These are phyloP conservation scores for Dipodomys spectabilis DNA, from an alignment of 2,113 vertebrate genomes.

Conservation along the genomic window DNA sequence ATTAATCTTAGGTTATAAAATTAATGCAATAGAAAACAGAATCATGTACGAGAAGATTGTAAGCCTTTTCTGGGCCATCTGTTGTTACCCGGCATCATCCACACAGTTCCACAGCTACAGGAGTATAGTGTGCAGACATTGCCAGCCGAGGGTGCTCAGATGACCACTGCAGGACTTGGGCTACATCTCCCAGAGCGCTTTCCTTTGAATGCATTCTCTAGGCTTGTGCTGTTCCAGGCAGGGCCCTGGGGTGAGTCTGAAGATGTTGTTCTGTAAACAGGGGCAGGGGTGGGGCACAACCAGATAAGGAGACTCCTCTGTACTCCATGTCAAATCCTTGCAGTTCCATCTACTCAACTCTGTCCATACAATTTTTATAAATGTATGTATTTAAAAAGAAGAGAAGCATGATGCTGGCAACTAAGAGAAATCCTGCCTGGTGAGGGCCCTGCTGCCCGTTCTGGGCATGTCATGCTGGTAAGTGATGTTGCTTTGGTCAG, in stretches of 20 bases:
- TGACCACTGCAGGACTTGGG: background rate
- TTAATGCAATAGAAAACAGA: background rate
- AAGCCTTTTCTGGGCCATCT: background rate
- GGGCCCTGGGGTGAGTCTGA: background rate
- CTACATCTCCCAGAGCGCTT: background rate
- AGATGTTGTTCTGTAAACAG: background rate
- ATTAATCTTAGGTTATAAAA: background rate
- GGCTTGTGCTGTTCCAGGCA: background rate
- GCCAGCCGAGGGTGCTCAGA: rapidly evolving
- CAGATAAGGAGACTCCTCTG: background rate
- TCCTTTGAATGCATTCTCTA: background rate
- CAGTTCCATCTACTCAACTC: background rate
- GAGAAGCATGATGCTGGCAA: background rate
- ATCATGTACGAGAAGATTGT: background rate
- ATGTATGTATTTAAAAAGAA: background rate
- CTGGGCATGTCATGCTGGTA: background rate
- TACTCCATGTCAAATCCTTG: background rate
- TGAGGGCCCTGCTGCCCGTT: no score
- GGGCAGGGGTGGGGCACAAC: background rate
- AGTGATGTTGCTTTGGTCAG: background rate
- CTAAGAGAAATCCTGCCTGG: background rate
- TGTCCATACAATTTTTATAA: background rate
- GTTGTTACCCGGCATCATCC: background rate
- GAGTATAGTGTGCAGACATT: background rate
- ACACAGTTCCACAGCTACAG: background rate